Evolutionary conservation across 2,888 invertebrate genomes (phyloP).

Genomic region (Flexamia atlantica): DNA sequence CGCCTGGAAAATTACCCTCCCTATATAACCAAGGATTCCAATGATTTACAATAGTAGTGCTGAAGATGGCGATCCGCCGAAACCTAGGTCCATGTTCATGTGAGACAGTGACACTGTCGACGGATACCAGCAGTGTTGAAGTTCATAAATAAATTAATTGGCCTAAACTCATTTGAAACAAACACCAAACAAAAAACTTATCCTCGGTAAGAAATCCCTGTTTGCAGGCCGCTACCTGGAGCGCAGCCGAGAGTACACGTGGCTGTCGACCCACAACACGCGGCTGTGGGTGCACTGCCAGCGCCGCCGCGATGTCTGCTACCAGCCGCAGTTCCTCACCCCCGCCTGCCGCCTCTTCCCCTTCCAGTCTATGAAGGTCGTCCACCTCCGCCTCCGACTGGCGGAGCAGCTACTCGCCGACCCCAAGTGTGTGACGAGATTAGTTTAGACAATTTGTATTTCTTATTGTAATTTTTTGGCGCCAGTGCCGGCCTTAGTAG

Average conservation of each 20-base stretch:
- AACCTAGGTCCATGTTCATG: no score
- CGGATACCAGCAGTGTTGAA: no score
- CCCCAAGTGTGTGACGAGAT: slow-evolving; percentile 83
- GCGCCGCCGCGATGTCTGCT: slow-evolving; percentile 81
- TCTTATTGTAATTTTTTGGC: no score
- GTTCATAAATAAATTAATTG: no score
- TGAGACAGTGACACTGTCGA: no score
- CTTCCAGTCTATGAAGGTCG: slow-evolving; percentile 93
- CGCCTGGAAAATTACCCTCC: no score
- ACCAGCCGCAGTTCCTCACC: slow-evolving; percentile 84
- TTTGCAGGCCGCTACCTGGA: slow-evolving; percentile 80
- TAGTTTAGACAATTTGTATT: no score
- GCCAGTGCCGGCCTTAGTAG: no score
- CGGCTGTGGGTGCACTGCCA: slow-evolving; percentile 90
- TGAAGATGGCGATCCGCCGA: no score
- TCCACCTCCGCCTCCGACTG: slow-evolving; percentile 86
- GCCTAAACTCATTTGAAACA: background rate
- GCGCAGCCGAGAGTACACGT: slow-evolving; percentile 86
- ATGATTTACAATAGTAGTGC: no score
- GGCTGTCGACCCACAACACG: slow-evolving; percentile 91
- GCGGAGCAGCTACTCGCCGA: slow-evolving; percentile 85
- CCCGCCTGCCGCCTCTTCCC: slow-evolving; percentile 91
- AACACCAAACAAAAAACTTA: background rate
- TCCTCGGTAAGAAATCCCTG: no score
- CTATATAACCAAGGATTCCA: no score